Evolutionary conservation across 2,113 vertebrate genomes (phyloP).

Genomic region (Odocoileus hemionus): DNA sequence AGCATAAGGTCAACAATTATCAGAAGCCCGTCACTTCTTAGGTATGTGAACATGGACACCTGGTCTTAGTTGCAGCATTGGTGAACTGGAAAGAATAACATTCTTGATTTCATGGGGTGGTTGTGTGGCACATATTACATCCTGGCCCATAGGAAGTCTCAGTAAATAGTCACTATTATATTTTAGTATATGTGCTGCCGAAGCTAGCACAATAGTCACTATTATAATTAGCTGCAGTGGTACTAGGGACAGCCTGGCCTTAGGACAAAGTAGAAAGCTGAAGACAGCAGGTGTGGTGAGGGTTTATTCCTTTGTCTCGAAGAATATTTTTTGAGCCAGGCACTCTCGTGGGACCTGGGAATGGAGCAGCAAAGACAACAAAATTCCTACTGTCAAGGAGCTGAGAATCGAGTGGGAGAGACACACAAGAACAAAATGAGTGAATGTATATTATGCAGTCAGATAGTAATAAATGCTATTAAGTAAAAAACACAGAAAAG

Average conservation of each 20-base stretch:
- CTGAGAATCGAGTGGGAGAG: neutral
- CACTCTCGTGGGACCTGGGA: neutral
- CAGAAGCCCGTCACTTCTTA: neutral
- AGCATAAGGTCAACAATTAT: neutral
- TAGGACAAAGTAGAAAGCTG: neutral
- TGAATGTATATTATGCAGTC: neutral
- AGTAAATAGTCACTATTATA: neutral
- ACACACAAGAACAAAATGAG: neutral
- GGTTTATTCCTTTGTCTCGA: neutral
- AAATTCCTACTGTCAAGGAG: neutral
- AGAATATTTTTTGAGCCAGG: neutral
- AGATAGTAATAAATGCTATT: neutral
- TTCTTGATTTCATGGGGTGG: neutral
- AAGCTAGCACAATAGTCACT: neutral
- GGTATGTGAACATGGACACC: neutral
- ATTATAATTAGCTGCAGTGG: neutral
- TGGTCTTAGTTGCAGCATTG: neutral
- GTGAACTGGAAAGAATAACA: neutral
- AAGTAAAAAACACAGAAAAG: neutral
- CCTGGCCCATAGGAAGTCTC: neutral
- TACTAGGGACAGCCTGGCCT: neutral
- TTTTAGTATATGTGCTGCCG: too few relatives aligned
- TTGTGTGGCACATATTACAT: neutral
- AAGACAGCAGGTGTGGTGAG: neutral
- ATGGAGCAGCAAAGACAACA: neutral